phyloP scores from a whole-genome alignment of 2,888 invertebrate species.

The Thymelicus acteon region DNA sequence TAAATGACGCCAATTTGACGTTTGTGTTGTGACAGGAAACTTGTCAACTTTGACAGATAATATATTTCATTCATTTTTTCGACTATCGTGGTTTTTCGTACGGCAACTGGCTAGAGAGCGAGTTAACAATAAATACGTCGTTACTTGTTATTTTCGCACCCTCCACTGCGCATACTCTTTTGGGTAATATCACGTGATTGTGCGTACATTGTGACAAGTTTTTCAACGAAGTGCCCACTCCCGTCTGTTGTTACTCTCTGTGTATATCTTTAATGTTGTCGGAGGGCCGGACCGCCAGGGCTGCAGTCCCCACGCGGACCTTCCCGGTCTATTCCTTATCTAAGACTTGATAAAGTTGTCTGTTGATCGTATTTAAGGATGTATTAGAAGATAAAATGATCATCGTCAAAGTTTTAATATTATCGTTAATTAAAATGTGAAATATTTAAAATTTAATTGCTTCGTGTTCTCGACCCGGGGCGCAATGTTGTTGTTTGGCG shows the following conservation, averaged over 20 bases:
- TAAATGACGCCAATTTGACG: too few species aligned
- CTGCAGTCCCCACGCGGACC: constrained; percentile 32
- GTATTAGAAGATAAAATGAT: constrained; percentile 52
- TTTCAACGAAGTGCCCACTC: constrained; percentile 63
- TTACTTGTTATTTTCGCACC: neutral
- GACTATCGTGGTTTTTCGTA: too few species aligned
- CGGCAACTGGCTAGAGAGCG: too few species aligned
- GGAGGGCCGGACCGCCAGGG: constrained; percentile 46
- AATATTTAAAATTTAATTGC: constrained; percentile 42
- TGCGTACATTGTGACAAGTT: constrained; percentile 61
- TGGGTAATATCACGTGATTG: constrained; percentile 43
- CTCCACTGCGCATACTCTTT: too few species aligned
- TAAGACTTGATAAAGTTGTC: constrained; percentile 74
- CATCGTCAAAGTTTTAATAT: constrained; percentile 41
- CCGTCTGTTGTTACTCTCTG: constrained; percentile 63
- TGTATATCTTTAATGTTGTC: constrained; percentile 70
- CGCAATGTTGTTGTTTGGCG: constrained; percentile 30
- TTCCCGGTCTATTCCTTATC: constrained; percentile 61
- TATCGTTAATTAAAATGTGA: constrained; percentile 39
- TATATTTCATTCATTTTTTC: too few species aligned
- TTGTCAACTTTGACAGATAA: too few species aligned
- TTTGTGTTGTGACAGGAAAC: too few species aligned
- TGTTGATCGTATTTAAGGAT: constrained; percentile 71
- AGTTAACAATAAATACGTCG: too few species aligned
- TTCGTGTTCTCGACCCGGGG: constrained; percentile 31